phyloP scores from a whole-genome alignment of 2,888 invertebrate species.

The Aspidiotus rigidus region DNA sequence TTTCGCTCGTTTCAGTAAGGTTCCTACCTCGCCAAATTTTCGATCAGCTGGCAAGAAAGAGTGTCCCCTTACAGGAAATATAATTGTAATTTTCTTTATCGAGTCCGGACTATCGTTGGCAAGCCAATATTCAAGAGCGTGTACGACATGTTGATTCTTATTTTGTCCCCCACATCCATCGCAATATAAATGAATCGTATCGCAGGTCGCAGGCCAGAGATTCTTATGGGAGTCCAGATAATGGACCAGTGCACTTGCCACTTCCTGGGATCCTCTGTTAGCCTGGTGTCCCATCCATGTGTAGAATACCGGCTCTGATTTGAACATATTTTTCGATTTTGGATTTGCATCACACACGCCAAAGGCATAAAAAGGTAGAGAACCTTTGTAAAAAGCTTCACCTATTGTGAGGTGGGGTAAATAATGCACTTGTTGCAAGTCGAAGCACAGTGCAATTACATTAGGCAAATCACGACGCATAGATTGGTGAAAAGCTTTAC shows the following conservation, averaged over 20 bases:
- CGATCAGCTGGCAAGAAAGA: not conserved
- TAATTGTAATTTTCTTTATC: not conserved
- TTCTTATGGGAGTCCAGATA: not conserved
- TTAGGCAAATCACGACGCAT: not conserved
- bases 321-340: not conserved
- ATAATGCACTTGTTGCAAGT: conserved; percentile 6
- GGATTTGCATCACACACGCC: not conserved
- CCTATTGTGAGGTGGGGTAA: not conserved
- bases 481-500: not conserved
- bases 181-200: not conserved
- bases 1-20: not conserved
- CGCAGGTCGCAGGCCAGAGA: not conserved
- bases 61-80: not conserved
- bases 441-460: not conserved
- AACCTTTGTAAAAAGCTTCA: not conserved
- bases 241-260: not conserved
- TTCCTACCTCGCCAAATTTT: not conserved
- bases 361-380: not conserved
- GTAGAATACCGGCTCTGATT: not conserved
- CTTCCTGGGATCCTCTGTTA: not conserved
- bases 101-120: not conserved
- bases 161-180: not conserved
- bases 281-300: conserved; percentile 1
- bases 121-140: not conserved
- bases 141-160: not conserved